Evolutionary conservation across 92 coral and sea anemone species (phyloP).

Genomic region (Chrysogorgia sp.): DNA sequence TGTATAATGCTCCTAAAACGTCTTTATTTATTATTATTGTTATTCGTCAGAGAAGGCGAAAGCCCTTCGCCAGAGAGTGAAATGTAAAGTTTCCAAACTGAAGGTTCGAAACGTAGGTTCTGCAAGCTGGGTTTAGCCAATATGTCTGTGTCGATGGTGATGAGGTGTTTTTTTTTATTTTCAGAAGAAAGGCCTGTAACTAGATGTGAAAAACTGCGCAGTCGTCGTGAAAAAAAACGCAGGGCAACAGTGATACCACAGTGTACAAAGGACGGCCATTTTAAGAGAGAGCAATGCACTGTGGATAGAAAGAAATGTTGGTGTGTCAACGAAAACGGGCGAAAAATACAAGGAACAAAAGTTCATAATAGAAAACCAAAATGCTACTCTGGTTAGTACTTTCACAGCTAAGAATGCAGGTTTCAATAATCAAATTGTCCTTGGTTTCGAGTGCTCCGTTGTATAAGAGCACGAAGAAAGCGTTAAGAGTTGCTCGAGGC

Average conservation of each 20-base stretch:
- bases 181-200: not conserved
- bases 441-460: too few relatives aligned
- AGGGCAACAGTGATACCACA: slow-evolving; percentile 62
- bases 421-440: too few relatives aligned
- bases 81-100: too few relatives aligned
- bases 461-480: too few relatives aligned
- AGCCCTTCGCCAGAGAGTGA: too few relatives aligned
- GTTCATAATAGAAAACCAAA: slow-evolving; percentile 57
- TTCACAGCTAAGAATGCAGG: too few relatives aligned
- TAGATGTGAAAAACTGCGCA: slow-evolving; percentile 65
- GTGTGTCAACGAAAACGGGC: slow-evolving; percentile 84
- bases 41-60: too few relatives aligned
- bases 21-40: too few relatives aligned
- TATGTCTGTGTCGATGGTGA: not conserved
- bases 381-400: slow-evolving; percentile 69
- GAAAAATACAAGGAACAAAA: slow-evolving; percentile 66
- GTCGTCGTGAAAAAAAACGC: slow-evolving; percentile 54
- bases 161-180: not conserved
- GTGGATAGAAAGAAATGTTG: slow-evolving; percentile 65
- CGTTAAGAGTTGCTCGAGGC: too few relatives aligned
- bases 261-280: slow-evolving; percentile 80
- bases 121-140: not conserved
- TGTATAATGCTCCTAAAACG: too few relatives aligned
- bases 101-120: too few relatives aligned
- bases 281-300: slow-evolving; percentile 71